Conservation (phyloP, 2,113 vertebrate species). For the Acrocephalus kingi region DNA sequence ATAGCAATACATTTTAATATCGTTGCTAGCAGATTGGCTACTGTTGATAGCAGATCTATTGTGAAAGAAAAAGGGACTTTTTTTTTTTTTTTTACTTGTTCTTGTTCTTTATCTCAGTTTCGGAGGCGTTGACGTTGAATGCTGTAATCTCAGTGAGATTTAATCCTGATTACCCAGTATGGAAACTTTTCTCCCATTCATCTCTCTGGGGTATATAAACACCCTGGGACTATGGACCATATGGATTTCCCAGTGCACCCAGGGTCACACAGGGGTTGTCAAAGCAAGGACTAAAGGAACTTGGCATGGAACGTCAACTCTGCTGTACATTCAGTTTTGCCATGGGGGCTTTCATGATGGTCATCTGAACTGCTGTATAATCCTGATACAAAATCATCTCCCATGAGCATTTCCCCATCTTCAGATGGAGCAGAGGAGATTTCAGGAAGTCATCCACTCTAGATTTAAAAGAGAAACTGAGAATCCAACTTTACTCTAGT, state of each 20-base stretch:
- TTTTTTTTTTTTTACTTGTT: not conserved
- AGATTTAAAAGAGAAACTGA: not conserved
- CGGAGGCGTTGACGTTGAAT: not conserved
- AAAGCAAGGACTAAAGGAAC: not conserved
- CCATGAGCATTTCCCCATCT: not conserved
- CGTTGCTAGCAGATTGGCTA: not conserved
- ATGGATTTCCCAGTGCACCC: not conserved
- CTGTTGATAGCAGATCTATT: not conserved
- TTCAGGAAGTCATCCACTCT: not conserved
- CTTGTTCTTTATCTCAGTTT: conserved; percentile 25
- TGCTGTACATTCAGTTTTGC: not conserved
- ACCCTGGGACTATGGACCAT: not conserved
- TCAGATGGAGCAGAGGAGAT: not conserved
- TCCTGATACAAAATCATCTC: not conserved
- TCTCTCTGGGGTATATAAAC: not conserved
- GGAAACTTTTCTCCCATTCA: not conserved
- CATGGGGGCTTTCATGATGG: not conserved
- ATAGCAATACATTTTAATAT: not conserved
- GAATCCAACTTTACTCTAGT: conserved; percentile 44
- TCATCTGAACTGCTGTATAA: not conserved
- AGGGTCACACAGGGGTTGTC: not conserved
- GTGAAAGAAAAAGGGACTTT: not conserved
- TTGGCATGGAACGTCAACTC: not conserved
- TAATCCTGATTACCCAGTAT: not conserved
- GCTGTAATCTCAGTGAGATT: not conserved